These are phyloP conservation scores for Aspidapion aeneum DNA, from an alignment of 2,888 invertebrate genomes.

Conservation along the genomic window DNA sequence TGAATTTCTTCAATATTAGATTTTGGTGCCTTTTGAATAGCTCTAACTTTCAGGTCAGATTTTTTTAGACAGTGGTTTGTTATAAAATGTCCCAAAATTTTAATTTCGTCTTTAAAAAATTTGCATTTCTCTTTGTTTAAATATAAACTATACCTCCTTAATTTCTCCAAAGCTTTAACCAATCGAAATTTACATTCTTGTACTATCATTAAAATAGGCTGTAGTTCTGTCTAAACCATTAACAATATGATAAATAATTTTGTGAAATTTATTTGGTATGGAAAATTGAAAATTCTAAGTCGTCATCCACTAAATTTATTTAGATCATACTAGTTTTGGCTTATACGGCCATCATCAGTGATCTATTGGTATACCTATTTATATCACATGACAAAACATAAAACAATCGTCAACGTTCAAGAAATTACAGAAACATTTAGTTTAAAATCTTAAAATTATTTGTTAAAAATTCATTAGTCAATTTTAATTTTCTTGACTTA, in stretches of 20 bases:
- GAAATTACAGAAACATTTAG: no score
- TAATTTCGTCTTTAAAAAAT: background rate
- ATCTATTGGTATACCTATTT: no score
- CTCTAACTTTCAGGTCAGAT: background rate
- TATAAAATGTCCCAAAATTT: background rate
- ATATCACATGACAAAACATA: no score
- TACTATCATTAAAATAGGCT: background rate
- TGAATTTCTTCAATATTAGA: background rate
- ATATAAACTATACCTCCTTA: background rate
- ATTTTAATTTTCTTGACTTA: no score
- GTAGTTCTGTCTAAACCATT: slow-evolving; percentile 1
- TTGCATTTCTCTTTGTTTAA: background rate
- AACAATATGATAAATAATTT: background rate
- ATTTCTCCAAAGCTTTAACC: background rate
- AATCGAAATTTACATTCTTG: background rate
- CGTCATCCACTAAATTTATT: no score
- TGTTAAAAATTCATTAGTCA: no score
- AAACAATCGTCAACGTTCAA: no score
- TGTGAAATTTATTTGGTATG: no score
- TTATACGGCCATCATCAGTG: no score
- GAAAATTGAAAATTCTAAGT: no score
- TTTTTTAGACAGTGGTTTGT: background rate
- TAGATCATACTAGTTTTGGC: no score
- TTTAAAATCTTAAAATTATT: no score
- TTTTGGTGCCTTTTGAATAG: background rate